Evolutionary conservation across 2,113 vertebrate genomes (phyloP).

Genomic region (Dasyprocta punctata): DNA sequence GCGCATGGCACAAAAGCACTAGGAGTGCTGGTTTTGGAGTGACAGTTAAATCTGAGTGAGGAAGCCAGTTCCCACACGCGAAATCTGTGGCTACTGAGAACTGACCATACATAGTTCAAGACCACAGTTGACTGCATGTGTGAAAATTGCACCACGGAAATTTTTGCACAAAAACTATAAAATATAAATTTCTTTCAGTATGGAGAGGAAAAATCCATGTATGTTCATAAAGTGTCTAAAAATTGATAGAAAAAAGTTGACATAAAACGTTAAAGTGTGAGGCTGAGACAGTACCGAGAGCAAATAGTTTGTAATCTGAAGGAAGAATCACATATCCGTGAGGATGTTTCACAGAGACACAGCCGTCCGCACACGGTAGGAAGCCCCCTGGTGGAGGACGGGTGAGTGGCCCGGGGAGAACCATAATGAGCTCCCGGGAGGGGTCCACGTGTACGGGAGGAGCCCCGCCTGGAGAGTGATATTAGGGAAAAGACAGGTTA

Average conservation of each 20-base stretch:
- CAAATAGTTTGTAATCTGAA: background rate
- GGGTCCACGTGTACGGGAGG: background rate
- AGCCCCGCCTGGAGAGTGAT: background rate
- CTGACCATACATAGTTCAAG: background rate
- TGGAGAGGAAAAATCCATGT: background rate
- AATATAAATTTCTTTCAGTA: background rate
- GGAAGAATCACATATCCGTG: background rate
- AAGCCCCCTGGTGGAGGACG: background rate
- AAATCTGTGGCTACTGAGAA: background rate
- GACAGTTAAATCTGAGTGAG: background rate
- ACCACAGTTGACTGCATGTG: background rate
- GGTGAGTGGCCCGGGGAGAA: background rate
- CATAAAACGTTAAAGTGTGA: background rate
- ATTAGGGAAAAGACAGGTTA: background rate
- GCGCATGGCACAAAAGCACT: background rate
- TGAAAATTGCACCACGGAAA: background rate
- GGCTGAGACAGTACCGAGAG: background rate
- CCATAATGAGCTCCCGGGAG: background rate
- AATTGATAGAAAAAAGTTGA: background rate
- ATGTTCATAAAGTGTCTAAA: background rate
- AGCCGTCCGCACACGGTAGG: background rate
- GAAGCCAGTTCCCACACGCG: background rate
- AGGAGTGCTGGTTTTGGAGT: background rate
- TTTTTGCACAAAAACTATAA: background rate
- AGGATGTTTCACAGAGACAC: background rate